Conservation (phyloP, 2,888 invertebrate species). For the Furcula furcula region DNA sequence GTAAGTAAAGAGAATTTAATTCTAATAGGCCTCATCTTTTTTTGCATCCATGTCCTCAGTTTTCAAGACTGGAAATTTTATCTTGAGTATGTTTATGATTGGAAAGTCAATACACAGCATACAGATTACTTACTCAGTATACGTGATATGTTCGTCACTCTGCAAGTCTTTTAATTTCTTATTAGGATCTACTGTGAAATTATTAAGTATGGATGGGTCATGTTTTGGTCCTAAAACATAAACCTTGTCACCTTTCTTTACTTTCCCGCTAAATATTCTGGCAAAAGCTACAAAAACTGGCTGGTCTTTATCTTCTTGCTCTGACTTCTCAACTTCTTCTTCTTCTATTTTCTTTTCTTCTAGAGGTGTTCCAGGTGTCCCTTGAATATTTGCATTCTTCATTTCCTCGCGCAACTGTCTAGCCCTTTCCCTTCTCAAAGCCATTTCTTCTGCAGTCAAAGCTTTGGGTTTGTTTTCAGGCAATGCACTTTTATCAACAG, state of each 20-base stretch:
- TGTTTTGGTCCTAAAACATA: slow-evolving; percentile 95
- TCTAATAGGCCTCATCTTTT: no score
- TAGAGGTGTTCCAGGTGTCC: slow-evolving; percentile 25
- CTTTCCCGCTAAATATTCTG: slow-evolving; percentile 93
- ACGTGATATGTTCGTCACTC: slow-evolving; percentile 85
- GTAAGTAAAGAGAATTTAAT: no score
- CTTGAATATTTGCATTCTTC: slow-evolving; percentile 42
- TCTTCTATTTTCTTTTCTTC: slow-evolving; percentile 39
- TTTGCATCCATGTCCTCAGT: no score
- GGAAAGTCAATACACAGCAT: no score
- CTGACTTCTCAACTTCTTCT: slow-evolving; percentile 46
- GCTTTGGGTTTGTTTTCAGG: slow-evolving; percentile 91
- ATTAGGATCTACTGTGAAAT: slow-evolving; percentile 63
- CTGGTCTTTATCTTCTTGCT: slow-evolving; percentile 64
- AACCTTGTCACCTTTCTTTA: slow-evolving; percentile 88
- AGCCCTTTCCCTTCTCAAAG: slow-evolving; percentile 84
- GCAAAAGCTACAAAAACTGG: slow-evolving; percentile 95
- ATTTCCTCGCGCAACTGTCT: slow-evolving; percentile 84
- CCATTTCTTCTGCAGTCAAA: slow-evolving; percentile 88
- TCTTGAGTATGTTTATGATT: no score
- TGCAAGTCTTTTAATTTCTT: slow-evolving; percentile 82
- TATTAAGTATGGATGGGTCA: slow-evolving; percentile 84
- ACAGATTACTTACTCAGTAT: slow-evolving; percentile 77
- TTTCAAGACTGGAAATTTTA: no score
- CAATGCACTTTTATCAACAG: slow-evolving; percentile 86